A percentile compares a stretch with the other conserved stretches of the same genome.
Conservation (phyloP, 2,888 invertebrate species). For the Watsonalla cultraria region DNA sequence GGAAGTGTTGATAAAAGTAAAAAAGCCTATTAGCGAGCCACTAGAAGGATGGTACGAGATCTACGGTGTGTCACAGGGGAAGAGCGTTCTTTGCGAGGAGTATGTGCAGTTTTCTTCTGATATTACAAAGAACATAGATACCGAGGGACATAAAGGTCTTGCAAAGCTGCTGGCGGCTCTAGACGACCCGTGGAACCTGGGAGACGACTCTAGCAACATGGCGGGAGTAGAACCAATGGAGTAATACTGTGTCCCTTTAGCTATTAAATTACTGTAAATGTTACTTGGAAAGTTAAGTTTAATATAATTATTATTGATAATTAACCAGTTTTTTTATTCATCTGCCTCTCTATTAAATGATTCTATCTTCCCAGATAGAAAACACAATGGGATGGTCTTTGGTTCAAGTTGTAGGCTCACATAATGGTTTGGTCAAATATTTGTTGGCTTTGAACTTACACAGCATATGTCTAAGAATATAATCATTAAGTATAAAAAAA, state of each 20-base stretch:
- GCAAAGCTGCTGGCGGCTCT: slow-evolving; percentile 59
- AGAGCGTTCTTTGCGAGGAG: slow-evolving; percentile 64
- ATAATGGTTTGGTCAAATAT: too few species aligned
- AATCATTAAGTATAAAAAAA: too few species aligned
- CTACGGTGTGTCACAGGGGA: slow-evolving; percentile 66
- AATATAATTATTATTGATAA: neutral
- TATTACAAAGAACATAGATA: slow-evolving; percentile 60
- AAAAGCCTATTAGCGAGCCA: slow-evolving; percentile 56
- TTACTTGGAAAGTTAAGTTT: slow-evolving; percentile 1
- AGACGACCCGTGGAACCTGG: slow-evolving; percentile 73
- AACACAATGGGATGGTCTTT: too few species aligned
- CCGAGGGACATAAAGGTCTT: slow-evolving; percentile 63
- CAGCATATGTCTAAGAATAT: too few species aligned
- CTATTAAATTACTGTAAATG: neutral
- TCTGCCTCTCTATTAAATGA: neutral
- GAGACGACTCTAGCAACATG: slow-evolving; percentile 44
- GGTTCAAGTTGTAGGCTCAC: too few species aligned
- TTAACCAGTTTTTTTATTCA: neutral
- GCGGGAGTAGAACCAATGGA: slow-evolving; percentile 58
- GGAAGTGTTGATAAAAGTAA: slow-evolving; percentile 60
- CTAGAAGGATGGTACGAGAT: slow-evolving; percentile 74
- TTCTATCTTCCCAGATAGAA: too few species aligned
- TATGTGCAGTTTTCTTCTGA: slow-evolving; percentile 60
- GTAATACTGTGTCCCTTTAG: slow-evolving; percentile 15
- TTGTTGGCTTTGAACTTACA: too few species aligned